These are phyloP conservation scores for Malaclemys terrapin DNA, from an alignment of 2,113 vertebrate genomes.

Conservation along the genomic window DNA sequence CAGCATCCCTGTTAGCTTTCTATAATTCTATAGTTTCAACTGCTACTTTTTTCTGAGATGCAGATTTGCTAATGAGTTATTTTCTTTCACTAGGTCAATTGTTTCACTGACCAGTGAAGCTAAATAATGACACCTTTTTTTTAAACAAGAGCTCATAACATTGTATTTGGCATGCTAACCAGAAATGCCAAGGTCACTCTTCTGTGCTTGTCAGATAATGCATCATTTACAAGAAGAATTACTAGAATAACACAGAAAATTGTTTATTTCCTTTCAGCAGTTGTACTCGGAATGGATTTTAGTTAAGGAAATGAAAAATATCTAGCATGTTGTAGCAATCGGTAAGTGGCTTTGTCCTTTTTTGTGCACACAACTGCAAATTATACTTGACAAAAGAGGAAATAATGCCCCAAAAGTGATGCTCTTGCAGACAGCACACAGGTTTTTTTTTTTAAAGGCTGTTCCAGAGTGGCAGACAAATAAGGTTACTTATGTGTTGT, in stretches of 20 bases:
- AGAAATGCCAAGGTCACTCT: not conserved
- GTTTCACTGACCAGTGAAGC: not conserved
- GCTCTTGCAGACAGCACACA: slow-evolving; percentile 4
- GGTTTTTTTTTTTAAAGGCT: slow-evolving; percentile 5
- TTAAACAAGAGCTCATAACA: not conserved
- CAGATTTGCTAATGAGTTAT: slow-evolving; percentile 9
- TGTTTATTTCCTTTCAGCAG: not conserved
- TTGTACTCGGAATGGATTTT: slow-evolving; percentile 31
- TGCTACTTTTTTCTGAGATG: slow-evolving; percentile 13
- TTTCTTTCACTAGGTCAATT: not conserved
- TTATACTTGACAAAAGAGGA: slow-evolving; percentile 53
- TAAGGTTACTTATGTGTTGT: not conserved
- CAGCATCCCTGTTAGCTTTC: not conserved
- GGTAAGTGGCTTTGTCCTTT: slow-evolving; percentile 22
- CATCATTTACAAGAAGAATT: slow-evolving; percentile 32
- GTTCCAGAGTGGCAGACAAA: not conserved
- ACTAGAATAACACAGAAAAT: slow-evolving; percentile 31
- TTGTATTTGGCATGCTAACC: not conserved
- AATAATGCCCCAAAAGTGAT: slow-evolving; percentile 21
- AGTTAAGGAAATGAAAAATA: slow-evolving; percentile 46
- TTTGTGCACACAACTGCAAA: slow-evolving; percentile 23
- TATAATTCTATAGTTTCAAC: not conserved
- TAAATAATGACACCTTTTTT: slow-evolving; percentile 7
- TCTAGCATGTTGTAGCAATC: slow-evolving; percentile 28
- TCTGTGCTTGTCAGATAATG: slow-evolving; percentile 20